phyloP scores from a whole-genome alignment of 2,888 invertebrate genomes.

The Kryphioiulus occultus region DNA sequence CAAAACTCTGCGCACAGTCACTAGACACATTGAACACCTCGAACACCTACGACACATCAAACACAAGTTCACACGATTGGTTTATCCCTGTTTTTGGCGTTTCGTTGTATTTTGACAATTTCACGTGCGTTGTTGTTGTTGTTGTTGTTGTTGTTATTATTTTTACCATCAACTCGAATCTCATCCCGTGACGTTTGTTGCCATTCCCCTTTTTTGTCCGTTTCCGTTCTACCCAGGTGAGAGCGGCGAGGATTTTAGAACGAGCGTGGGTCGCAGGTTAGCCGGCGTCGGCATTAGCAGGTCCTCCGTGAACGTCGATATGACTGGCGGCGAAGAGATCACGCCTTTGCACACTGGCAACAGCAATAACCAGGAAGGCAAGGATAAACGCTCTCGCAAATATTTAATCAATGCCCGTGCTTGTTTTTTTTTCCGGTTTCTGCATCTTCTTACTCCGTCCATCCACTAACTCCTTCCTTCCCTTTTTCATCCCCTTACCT shows the following conservation, averaged over 20 bases:
- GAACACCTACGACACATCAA: too few relatives aligned
- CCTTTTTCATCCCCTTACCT: too few relatives aligned
- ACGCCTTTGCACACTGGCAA: constrained; percentile 73
- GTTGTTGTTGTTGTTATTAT: too few relatives aligned
- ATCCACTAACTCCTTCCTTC: too few relatives aligned
- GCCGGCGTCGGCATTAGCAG: constrained; percentile 57
- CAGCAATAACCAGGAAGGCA: constrained; percentile 47
- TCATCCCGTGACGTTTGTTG: not conserved
- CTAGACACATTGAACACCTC: too few relatives aligned
- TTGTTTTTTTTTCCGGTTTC: not conserved
- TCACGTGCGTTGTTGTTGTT: too few relatives aligned
- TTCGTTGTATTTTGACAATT: too few relatives aligned
- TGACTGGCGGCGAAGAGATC: constrained; percentile 77
- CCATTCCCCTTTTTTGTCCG: not conserved
- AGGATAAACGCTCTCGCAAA: not conserved
- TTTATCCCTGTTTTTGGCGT: too few relatives aligned
- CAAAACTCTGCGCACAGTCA: too few relatives aligned
- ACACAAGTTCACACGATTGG: too few relatives aligned
- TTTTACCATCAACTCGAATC: too few relatives aligned
- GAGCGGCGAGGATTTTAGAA: constrained; percentile 58
- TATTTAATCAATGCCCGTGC: not conserved
- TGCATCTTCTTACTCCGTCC: too few relatives aligned
- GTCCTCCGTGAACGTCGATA: constrained; percentile 57
- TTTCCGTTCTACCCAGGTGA: not conserved
- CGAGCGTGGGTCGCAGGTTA: constrained; percentile 60